Conservation (phyloP, 2,113 vertebrate species). For the Ammodytes marinus region DNA sequence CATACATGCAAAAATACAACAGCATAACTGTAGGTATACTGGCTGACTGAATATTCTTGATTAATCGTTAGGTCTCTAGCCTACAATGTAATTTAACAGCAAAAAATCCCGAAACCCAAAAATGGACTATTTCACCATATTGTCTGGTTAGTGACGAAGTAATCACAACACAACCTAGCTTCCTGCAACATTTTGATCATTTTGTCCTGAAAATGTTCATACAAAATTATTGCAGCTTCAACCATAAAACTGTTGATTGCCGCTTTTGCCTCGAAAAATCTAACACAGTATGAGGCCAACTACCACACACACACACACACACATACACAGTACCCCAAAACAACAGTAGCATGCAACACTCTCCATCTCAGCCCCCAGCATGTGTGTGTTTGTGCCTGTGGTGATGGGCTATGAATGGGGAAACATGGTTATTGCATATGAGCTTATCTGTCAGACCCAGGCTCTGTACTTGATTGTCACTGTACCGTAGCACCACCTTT, state of each 20-base stretch:
- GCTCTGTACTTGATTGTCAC: slow-evolving; percentile 20
- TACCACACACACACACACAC: background rate
- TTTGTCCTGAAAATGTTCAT: no score
- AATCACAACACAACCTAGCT: no score
- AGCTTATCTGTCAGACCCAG: slow-evolving; percentile 63
- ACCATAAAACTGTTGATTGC: background rate
- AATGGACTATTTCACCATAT: no score
- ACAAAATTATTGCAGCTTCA: no score
- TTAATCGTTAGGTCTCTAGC: no score
- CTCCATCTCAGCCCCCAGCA: slow-evolving; percentile 22
- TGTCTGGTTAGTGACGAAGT: no score
- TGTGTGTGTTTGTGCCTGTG: slow-evolving; percentile 6
- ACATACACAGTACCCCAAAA: background rate
- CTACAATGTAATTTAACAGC: no score
- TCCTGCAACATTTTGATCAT: no score
- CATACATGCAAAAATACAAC: background rate
- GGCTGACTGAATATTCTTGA: no score
- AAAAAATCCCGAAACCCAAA: no score
- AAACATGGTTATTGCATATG: slow-evolving; percentile 15
- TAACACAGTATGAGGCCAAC: background rate
- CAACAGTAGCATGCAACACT: background rate
- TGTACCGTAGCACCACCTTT: background rate
- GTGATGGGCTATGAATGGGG: background rate
- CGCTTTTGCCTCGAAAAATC: background rate
- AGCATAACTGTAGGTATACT: background rate